Conservation (phyloP, 2,797 vertebrate species). For the Adelosebastes latens region DNA sequence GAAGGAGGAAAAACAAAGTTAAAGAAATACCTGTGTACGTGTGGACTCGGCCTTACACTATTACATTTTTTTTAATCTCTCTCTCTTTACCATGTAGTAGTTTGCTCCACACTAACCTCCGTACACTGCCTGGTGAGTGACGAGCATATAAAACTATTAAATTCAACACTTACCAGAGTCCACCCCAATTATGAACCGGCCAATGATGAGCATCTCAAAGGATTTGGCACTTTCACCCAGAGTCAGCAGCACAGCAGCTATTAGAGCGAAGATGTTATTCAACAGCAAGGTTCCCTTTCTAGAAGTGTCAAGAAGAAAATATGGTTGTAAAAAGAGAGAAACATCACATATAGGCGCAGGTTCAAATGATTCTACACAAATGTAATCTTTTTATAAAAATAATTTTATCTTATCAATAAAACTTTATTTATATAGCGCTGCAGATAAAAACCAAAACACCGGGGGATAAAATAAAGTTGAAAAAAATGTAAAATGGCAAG, state of each 20-base stretch:
- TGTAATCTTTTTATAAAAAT: background rate
- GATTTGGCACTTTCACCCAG: slow-evolving; percentile 83
- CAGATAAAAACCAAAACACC: background rate
- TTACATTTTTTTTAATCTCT: background rate
- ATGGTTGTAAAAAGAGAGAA: background rate
- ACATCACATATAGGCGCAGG: background rate
- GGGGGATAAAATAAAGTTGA: background rate
- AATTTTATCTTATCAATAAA: background rate
- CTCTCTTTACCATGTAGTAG: background rate
- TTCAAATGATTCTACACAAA: background rate
- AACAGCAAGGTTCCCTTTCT: slow-evolving; percentile 90
- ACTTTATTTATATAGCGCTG: background rate
- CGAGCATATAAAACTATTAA: background rate
- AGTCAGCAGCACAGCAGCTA: slow-evolving; percentile 87
- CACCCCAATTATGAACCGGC: slow-evolving; percentile 90
- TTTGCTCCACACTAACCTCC: background rate
- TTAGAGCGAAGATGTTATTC: slow-evolving; percentile 90
- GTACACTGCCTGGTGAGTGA: background rate
- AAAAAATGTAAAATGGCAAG: background rate
- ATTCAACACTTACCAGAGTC: slow-evolving; percentile 88
- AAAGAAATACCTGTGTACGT: too few relatives aligned
- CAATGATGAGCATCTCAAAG: slow-evolving; percentile 94
- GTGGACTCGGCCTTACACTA: background rate
- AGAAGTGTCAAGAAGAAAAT: background rate
- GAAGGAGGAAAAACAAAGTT: too few relatives aligned